A percentile compares a stretch with the other conserved stretches of the same genome.
Evolutionary conservation across 1,140 invertebrate species (phyloP).

Genomic region (Anthonomus grandis): DNA sequence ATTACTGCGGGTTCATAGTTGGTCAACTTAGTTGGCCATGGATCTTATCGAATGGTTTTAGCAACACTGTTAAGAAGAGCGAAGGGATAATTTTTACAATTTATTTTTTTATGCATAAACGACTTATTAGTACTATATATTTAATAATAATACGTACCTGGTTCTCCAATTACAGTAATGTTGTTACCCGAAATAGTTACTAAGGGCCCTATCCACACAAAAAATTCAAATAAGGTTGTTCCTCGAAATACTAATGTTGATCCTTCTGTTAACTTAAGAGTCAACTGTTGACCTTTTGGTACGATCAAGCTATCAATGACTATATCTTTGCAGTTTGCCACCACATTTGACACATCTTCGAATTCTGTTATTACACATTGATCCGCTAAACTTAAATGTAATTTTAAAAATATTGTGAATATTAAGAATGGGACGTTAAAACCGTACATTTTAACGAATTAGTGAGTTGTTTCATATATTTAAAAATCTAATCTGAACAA

Average conservation of each 20-base stretch:
- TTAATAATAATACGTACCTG: constrained; percentile 7
- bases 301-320: not conserved
- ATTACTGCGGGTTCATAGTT: too few species aligned
- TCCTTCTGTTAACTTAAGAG: constrained; percentile 2
- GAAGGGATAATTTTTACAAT: constrained; percentile 1
- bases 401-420: too few species aligned
- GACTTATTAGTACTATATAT: not conserved
- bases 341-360: constrained; percentile 4
- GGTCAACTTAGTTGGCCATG: too few species aligned
- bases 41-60: too few species aligned
- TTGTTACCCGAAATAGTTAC: not conserved
- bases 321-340: constrained; percentile 13
- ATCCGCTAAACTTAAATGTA: too few species aligned
- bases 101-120: not conserved
- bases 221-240: constrained; percentile 8
- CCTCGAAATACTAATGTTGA: constrained; percentile 8
- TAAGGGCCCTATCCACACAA: constrained; percentile 15
- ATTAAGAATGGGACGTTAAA: too few species aligned
- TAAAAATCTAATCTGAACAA: too few species aligned
- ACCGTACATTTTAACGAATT: too few species aligned
- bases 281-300: constrained; percentile 6
- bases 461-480: too few species aligned
- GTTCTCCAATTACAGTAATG: constrained; percentile 9
- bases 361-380: constrained; percentile 14
- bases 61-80: too few species aligned